Evolutionary conservation across 2,888 invertebrate species (phyloP).

Genomic region (Incurvaria masculella): DNA sequence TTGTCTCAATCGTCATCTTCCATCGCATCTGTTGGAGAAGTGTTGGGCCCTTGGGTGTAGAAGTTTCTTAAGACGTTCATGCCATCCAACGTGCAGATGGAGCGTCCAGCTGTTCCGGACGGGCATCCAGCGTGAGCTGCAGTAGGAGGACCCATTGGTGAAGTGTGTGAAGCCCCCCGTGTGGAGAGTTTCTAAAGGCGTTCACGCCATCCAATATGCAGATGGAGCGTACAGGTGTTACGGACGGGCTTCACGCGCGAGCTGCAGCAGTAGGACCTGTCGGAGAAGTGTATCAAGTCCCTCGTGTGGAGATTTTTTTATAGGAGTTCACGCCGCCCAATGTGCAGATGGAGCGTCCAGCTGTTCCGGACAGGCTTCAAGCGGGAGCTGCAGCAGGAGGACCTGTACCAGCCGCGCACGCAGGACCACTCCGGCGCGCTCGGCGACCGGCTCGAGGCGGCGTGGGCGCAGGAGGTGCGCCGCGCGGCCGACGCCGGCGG

Average conservation of each 20-base stretch:
- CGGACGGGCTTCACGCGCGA: background rate
- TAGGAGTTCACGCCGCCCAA: too few species aligned
- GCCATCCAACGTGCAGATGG: too few species aligned
- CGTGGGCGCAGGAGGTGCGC: constrained; percentile 60
- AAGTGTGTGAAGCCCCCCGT: background rate
- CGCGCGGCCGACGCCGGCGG: constrained; percentile 41
- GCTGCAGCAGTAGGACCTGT: background rate
- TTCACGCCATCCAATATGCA: background rate
- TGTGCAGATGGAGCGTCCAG: constrained; percentile 67
- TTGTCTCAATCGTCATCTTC: too few species aligned
- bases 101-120: constrained; percentile 60
- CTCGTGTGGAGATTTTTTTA: constrained; percentile 4
- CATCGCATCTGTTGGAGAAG: background rate
- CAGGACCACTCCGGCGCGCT: constrained; percentile 63
- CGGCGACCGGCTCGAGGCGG: constrained; percentile 63
- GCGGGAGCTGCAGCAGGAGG: constrained; percentile 60
- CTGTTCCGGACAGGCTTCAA: constrained; percentile 62
- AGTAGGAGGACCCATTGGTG: constrained; percentile 56
- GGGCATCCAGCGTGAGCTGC: constrained; percentile 61
- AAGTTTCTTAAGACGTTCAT: constrained; percentile 16
- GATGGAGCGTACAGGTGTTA: background rate
- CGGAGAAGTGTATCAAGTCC: background rate
- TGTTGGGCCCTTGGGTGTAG: background rate
- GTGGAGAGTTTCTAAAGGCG: background rate
- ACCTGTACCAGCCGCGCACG: constrained; percentile 61